A percentile compares a stretch with the other conserved stretches of the same genome.
Evolutionary conservation across 2,888 invertebrate genomes (phyloP).

Genomic region (Vanessa cardui): DNA sequence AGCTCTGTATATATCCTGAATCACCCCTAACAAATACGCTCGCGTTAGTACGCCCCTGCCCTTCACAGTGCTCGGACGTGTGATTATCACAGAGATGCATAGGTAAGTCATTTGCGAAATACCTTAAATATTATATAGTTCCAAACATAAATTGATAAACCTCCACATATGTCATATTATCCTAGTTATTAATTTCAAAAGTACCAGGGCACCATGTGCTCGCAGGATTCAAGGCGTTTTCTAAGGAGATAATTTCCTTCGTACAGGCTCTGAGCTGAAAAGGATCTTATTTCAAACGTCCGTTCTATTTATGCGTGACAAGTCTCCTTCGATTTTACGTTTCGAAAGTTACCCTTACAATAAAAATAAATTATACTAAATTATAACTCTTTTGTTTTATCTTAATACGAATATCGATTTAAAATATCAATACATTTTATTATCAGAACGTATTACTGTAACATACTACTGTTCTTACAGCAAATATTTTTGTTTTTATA

Average conservation of each 20-base stretch:
- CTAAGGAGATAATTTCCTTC: not conserved
- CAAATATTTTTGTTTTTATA: no score
- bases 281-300: conserved; percentile 2
- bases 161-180: not conserved
- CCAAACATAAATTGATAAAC: not conserved
- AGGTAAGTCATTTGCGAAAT: conserved; percentile 49
- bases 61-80: conserved; percentile 51
- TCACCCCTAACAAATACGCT: conserved; percentile 51
- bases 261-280: not conserved
- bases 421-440: no score
- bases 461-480: no score
- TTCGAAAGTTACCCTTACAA: no score
- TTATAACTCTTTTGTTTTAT: no score
- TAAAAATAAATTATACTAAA: no score
- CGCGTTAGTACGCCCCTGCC: conserved; percentile 57
- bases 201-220: not conserved
- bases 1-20: conserved; percentile 52
- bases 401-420: no score
- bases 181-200: not conserved
- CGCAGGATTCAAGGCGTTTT: not conserved
- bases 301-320: not conserved
- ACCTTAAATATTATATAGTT: not conserved
- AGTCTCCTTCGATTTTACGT: no score
- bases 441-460: no score
- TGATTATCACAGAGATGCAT: conserved; percentile 49